phyloP scores from a whole-genome alignment of 2,888 invertebrate genomes.

The Aporophyla lueneburgensis region DNA sequence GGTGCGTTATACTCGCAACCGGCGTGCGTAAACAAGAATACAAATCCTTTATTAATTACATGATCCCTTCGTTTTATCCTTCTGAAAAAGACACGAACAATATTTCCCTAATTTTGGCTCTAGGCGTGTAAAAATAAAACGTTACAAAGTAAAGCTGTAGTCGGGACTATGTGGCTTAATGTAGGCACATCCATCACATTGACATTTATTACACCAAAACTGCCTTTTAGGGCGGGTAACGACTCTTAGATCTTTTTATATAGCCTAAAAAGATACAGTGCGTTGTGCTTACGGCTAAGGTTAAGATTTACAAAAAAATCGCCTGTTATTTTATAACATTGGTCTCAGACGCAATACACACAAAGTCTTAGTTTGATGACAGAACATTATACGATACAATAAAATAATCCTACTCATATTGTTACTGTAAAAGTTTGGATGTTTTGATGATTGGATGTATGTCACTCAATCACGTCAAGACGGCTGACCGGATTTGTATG shows the following conservation, averaged over 20 bases:
- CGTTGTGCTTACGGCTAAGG: neutral
- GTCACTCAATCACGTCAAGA: too few relatives aligned
- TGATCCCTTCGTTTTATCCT: neutral
- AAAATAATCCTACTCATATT: neutral
- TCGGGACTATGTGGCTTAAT: conserved; percentile 33
- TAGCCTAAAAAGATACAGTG: conserved; percentile 14
- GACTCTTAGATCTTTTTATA: conserved; percentile 47
- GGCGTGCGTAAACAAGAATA: too few relatives aligned
- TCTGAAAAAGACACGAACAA: neutral
- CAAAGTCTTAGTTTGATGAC: too few relatives aligned
- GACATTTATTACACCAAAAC: conserved; percentile 60
- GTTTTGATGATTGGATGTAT: too few relatives aligned
- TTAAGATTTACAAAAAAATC: neutral
- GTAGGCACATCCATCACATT: conserved; percentile 55
- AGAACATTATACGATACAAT: neutral
- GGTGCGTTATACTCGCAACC: too few relatives aligned
- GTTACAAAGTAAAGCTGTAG: conserved; percentile 25
- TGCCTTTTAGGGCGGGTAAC: conserved; percentile 39
- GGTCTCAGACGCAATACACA: neutral
- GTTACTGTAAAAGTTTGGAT: too few relatives aligned
- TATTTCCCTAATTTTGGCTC: neutral
- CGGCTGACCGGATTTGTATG: too few relatives aligned
- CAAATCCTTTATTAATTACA: neutral
- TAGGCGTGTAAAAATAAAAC: conserved; percentile 22
- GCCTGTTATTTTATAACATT: neutral